Conservation (phyloP, 2,797 vertebrate species). For the Chelonia mydas region DNA sequence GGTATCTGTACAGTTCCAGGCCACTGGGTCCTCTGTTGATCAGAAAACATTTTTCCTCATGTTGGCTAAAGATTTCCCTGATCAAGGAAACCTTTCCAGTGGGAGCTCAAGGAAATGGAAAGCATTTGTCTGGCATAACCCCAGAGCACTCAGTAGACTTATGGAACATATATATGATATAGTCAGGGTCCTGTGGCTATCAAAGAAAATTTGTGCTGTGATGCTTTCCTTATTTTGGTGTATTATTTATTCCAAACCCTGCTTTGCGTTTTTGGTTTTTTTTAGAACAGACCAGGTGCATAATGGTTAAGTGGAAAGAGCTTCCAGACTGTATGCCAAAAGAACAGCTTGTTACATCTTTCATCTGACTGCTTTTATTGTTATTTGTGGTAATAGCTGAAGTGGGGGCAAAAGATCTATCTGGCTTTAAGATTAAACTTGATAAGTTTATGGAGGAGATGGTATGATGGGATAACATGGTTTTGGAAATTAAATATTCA, state of each 20-base stretch:
- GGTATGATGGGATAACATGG: no score
- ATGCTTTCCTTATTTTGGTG: neutral
- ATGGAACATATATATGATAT: neutral
- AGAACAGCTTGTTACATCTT: slow-evolving; percentile 48
- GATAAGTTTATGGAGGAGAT: no score
- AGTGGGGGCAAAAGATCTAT: no score
- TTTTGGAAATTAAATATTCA: no score
- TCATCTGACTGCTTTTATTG: slow-evolving; percentile 34
- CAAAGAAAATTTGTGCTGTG: neutral
- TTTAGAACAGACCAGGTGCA: slow-evolving; percentile 47
- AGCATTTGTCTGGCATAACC: neutral
- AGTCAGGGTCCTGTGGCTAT: neutral
- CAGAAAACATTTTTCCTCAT: neutral
- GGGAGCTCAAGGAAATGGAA: neutral
- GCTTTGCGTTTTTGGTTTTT: neutral
- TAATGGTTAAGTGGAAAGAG: slow-evolving; percentile 24
- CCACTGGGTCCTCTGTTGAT: neutral
- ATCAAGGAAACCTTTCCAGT: neutral
- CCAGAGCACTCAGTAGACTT: neutral
- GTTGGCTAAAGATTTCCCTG: neutral
- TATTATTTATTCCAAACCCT: neutral
- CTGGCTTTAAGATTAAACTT: no score
- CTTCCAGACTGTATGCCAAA: slow-evolving; percentile 51
- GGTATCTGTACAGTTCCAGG: neutral
- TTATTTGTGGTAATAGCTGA: neutral